Percentiles rank a stretch among this genome's conserved stretches.
Conservation (phyloP, 2,888 invertebrate species). For the Dione vanillae region DNA sequence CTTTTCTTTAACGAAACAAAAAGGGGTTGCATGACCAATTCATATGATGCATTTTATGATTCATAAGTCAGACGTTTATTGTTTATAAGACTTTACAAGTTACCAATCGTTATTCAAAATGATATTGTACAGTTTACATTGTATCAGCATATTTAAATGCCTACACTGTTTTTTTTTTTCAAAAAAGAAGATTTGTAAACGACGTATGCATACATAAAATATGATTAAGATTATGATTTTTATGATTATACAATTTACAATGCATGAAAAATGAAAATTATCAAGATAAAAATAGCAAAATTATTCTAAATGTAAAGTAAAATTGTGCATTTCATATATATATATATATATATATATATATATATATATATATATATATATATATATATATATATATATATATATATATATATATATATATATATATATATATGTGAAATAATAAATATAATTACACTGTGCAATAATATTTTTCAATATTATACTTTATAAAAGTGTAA, state of each 20-base stretch:
- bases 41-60: constrained; percentile 8
- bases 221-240: no score
- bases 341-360: neutral
- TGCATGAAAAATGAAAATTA: no score
- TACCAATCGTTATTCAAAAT: neutral
- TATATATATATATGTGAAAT: neutral
- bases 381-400: neutral
- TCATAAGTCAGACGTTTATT: constrained; percentile 10
- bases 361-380: neutral
- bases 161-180: neutral
- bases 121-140: neutral
- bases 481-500: constrained; percentile 2
- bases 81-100: neutral
- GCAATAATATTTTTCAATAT: neutral
- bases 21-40: neutral
- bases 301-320: no score
- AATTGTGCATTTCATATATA: neutral
- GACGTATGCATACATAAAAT: no score
- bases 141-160: neutral
- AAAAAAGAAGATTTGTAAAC: no score
- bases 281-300: no score
- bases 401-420: neutral
- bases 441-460: neutral
- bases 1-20: neutral
- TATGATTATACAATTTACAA: no score